phyloP scores from a whole-genome alignment of 2,888 invertebrate species.

The Lamproptera curius region DNA sequence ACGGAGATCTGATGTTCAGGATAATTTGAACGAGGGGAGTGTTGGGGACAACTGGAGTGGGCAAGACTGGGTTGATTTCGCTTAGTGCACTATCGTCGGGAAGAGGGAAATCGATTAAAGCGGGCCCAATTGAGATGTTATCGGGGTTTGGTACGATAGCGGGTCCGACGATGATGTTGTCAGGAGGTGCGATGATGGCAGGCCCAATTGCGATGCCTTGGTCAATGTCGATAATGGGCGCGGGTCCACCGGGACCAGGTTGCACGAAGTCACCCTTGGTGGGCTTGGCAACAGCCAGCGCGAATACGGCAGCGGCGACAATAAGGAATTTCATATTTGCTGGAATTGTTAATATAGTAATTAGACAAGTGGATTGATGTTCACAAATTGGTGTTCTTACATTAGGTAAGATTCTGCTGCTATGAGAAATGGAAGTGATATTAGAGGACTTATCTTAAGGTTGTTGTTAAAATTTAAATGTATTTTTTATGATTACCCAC shows the following conservation, averaged over 20 bases:
- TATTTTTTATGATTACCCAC: no score
- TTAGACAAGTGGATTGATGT: conserved; percentile 2
- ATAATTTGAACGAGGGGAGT: conserved; percentile 35
- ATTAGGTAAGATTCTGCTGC: no score
- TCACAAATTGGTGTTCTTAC: not conserved
- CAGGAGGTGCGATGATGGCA: conserved; percentile 19
- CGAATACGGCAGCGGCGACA: conserved; percentile 36
- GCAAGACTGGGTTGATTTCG: conserved; percentile 9
- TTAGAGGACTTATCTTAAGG: no score
- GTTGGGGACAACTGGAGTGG: conserved; percentile 7
- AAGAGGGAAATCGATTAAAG: conserved; percentile 17
- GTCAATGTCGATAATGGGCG: conserved; percentile 22
- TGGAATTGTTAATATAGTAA: conserved; percentile 17
- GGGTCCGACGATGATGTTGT: conserved; percentile 30
- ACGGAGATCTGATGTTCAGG: conserved; percentile 22
- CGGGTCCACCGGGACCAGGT: conserved; percentile 26
- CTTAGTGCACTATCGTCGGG: not conserved
- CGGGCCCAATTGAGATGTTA: conserved; percentile 22
- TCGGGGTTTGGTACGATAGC: conserved; percentile 29
- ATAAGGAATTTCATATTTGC: conserved; percentile 32
- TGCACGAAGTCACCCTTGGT: conserved; percentile 25
- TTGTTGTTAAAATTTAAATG: not conserved
- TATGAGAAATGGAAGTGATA: no score
- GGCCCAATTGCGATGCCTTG: conserved; percentile 10
- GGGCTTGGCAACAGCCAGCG: conserved; percentile 32